Conservation (phyloP, 2,797 vertebrate species). For the Octomys mimax region DNA sequence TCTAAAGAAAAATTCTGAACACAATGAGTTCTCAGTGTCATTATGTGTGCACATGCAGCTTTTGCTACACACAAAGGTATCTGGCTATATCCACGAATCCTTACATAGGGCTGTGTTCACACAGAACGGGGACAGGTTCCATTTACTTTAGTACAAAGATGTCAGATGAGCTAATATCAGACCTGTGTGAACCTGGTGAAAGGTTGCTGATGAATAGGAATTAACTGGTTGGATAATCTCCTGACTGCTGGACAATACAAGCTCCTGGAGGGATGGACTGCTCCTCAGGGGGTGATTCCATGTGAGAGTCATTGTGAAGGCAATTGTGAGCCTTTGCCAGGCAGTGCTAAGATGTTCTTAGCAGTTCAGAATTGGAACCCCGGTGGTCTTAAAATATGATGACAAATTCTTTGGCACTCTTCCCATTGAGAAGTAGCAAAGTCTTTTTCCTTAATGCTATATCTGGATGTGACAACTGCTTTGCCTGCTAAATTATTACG, state of each 20-base stretch:
- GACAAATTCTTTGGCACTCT: slow-evolving; percentile 21
- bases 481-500: not conserved
- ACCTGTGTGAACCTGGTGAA: not conserved
- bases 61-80: not conserved
- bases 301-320: slow-evolving; percentile 1
- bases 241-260: not conserved
- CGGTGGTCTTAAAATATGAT: not conserved
- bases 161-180: not conserved
- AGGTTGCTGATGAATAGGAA: not conserved
- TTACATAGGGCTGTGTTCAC: not conserved
- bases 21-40: not conserved
- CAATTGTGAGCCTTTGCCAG: not conserved
- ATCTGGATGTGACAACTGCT: not conserved
- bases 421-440: not conserved
- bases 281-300: not conserved
- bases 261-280: not conserved
- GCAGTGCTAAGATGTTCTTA: not conserved
- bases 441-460: not conserved
- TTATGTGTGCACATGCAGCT: not conserved
- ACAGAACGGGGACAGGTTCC: not conserved
- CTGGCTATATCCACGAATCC: not conserved
- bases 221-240: not conserved
- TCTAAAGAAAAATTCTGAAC: slow-evolving; percentile 13
- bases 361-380: not conserved
- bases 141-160: not conserved